Evolutionary conservation across 2,113 vertebrate species (phyloP).

Genomic region (Falco punctatus): DNA sequence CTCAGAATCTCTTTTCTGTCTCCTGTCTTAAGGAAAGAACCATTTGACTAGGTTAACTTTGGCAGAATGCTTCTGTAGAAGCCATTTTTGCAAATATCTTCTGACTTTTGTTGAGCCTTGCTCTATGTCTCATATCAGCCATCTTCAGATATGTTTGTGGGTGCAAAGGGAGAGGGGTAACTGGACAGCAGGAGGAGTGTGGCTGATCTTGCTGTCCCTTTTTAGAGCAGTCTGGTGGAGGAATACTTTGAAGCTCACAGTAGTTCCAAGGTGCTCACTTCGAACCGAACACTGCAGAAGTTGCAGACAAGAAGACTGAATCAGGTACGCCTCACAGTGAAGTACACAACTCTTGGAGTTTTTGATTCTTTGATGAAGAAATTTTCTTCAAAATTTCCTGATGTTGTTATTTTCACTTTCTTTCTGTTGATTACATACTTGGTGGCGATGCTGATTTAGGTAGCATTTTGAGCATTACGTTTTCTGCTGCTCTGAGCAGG

Average conservation of each 20-base stretch:
- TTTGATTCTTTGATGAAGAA: neutral
- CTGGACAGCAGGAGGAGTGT: neutral
- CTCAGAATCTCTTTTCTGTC: neutral
- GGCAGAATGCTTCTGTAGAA: neutral
- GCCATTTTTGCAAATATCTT: neutral
- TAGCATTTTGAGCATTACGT: neutral
- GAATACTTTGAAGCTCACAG: constrained; percentile 98
- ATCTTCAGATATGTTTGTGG: neutral
- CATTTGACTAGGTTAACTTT: neutral
- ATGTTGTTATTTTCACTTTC: neutral
- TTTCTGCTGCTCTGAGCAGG: neutral
- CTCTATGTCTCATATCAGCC: neutral
- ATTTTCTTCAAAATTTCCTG: neutral
- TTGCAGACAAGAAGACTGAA: constrained; percentile 85
- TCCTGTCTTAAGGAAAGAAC: neutral
- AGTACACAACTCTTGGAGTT: neutral
- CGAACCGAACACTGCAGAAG: constrained; percentile 92
- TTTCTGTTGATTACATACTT: neutral
- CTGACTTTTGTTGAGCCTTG: neutral
- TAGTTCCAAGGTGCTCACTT: constrained; percentile 93
- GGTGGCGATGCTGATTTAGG: neutral
- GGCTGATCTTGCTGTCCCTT: constrained; percentile 24
- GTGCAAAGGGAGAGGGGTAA: neutral
- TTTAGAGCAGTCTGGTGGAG: constrained; percentile 85
- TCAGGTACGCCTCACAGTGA: constrained; percentile 78